Evolutionary conservation across 1,140 invertebrate species (phyloP).

Genomic region (Hormaphis cornu): DNA sequence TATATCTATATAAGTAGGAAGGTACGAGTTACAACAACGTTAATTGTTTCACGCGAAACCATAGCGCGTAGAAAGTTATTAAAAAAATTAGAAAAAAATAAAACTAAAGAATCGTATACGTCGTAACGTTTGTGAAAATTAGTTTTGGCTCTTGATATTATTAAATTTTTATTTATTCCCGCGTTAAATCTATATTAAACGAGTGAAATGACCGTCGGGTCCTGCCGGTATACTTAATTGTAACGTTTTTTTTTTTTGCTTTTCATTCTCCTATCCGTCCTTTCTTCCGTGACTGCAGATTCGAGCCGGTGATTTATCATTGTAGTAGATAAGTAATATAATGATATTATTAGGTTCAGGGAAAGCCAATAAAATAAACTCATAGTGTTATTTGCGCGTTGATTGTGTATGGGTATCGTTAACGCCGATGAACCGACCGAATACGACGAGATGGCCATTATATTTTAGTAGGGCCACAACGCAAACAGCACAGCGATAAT

Average conservation of each 20-base stretch:
- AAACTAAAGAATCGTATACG: too few species aligned
- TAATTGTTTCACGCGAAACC: too few species aligned
- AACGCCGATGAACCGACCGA: background rate
- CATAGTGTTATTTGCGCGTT: background rate
- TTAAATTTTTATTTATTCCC: background rate
- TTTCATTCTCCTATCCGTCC: background rate
- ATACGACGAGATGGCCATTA: too few species aligned
- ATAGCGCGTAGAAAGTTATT: background rate
- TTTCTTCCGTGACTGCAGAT: conserved; percentile 27
- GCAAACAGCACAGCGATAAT: background rate
- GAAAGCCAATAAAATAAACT: conserved; percentile 14
- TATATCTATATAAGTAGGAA: too few species aligned
- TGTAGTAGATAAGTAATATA: too few species aligned
- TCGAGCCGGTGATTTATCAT: conserved; percentile 11
- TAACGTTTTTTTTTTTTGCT: background rate
- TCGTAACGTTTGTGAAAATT: too few species aligned
- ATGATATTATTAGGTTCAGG: too few species aligned
- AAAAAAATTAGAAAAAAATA: too few species aligned
- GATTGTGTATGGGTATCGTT: background rate
- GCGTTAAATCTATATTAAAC: background rate
- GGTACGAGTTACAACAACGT: too few species aligned
- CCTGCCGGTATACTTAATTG: conserved; percentile 14
- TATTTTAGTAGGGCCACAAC: too few species aligned
- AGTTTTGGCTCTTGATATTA: background rate
- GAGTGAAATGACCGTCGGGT: conserved; percentile 12